Percentiles rank a stretch among this genome's conserved stretches.
phyloP scores from a whole-genome alignment of 2,113 vertebrate species.

The Pygoscelis antarcticus region DNA sequence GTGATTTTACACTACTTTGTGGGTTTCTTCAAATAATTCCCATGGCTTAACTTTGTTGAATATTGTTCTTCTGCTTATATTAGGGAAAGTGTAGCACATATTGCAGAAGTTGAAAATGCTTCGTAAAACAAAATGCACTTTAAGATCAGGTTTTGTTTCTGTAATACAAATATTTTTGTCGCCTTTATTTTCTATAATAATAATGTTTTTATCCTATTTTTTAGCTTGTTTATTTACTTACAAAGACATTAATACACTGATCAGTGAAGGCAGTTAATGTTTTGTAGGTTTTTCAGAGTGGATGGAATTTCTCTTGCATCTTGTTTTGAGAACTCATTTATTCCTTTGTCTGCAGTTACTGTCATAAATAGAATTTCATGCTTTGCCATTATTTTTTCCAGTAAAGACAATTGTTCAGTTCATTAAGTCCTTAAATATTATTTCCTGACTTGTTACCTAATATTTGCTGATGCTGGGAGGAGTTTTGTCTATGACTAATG shows the following conservation, averaged over 20 bases:
- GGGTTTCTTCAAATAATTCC: not conserved
- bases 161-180: not conserved
- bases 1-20: not conserved
- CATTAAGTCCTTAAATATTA: not conserved
- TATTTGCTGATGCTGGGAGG: not conserved
- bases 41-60: not conserved
- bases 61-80: not conserved
- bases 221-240: not conserved
- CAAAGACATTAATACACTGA: not conserved
- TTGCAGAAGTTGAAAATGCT: not conserved
- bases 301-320: not conserved
- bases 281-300: not conserved
- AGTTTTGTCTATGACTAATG: conserved; percentile 4
- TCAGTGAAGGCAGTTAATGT: not conserved
- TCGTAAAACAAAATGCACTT: not conserved
- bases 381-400: not conserved
- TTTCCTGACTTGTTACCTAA: not conserved
- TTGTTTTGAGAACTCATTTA: not conserved
- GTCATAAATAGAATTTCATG: not conserved
- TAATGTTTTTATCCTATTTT: not conserved
- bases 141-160: not conserved
- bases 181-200: not conserved
- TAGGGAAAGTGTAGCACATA: not conserved
- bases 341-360: not conserved
- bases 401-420: not conserved